These are phyloP conservation scores for Tribolium madens DNA, from an alignment of 1,140 invertebrate genomes.

Conservation along the genomic window DNA sequence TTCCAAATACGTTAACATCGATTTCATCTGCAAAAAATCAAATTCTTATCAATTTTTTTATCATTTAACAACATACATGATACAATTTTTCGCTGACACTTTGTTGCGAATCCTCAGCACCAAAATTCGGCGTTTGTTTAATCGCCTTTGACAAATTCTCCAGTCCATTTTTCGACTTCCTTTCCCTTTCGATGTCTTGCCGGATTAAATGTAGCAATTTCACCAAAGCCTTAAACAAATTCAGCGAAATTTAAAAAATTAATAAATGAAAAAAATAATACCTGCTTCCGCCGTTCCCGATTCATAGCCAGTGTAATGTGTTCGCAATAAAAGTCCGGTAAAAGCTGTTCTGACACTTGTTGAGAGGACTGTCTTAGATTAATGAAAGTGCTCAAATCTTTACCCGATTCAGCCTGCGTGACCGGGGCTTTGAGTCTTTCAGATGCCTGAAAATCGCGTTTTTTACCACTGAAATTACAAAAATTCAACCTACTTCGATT, in stretches of 20 bases:
- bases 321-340: slow-evolving; percentile 95
- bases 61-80: too few species aligned
- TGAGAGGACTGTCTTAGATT: slow-evolving; percentile 71
- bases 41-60: too few species aligned
- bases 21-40: slow-evolving; percentile 82
- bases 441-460: slow-evolving; percentile 70
- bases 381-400: slow-evolving; percentile 78
- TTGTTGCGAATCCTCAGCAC: slow-evolving; percentile 90
- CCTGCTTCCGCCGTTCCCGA: slow-evolving; percentile 85
- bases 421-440: slow-evolving; percentile 79
- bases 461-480: too few species aligned
- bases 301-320: slow-evolving; percentile 95
- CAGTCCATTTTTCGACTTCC: slow-evolving; percentile 85
- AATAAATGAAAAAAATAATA: slow-evolving; percentile 61
- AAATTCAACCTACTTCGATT: slow-evolving; percentile 65
- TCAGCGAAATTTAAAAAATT: slow-evolving; percentile 23
- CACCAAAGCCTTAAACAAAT: slow-evolving; percentile 74
- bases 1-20: slow-evolving; percentile 92
- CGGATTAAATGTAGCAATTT: slow-evolving; percentile 86
- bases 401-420: slow-evolving; percentile 76
- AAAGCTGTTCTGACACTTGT: slow-evolving; percentile 78
- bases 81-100: slow-evolving; percentile 92
- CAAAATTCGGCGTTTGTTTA: slow-evolving; percentile 89
- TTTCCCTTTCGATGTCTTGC: slow-evolving; percentile 87
- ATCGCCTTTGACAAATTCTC: slow-evolving; percentile 93